Conservation (phyloP, 2,888 invertebrate species). For the Hemaris fuciformis region DNA sequence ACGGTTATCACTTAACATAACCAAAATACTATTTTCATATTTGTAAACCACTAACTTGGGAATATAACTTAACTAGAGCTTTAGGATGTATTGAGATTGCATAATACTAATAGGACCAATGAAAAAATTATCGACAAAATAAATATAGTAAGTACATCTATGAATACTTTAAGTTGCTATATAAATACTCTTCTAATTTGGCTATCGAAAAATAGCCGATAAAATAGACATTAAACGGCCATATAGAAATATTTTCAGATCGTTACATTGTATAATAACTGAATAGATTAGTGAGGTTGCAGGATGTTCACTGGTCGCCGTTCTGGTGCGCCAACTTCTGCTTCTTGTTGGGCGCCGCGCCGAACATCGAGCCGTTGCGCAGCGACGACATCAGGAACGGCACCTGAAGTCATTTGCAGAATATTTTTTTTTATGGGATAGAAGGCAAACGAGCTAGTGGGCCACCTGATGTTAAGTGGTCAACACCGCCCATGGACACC, state of each 20-base stretch:
- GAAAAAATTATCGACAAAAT: neutral
- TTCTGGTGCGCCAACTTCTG: slow-evolving; percentile 57
- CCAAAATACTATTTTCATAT: slow-evolving; percentile 17
- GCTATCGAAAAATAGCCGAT: neutral
- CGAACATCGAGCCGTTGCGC: slow-evolving; percentile 61
- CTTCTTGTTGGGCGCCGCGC: slow-evolving; percentile 56
- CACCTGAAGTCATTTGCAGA: too few relatives aligned
- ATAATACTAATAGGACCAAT: neutral
- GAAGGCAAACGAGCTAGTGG: too few relatives aligned
- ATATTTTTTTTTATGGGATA: too few relatives aligned
- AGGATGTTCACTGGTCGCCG: slow-evolving; percentile 50
- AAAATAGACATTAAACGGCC: neutral
- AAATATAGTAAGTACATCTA: neutral
- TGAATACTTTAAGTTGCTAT: neutral
- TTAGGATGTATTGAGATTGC: neutral
- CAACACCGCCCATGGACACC: too few relatives aligned
- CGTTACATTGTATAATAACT: neutral
- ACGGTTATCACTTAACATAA: slow-evolving; percentile 28
- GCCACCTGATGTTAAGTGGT: too few relatives aligned
- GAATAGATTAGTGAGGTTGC: neutral
- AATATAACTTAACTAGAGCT: neutral
- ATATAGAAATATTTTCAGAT: neutral
- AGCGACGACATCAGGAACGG: slow-evolving; percentile 63
- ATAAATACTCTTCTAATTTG: neutral
- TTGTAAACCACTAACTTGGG: neutral